Percentiles rank a stretch among this genome's conserved stretches.
Conservation (phyloP, 2,113 vertebrate species). For the Gavialis gangeticus region DNA sequence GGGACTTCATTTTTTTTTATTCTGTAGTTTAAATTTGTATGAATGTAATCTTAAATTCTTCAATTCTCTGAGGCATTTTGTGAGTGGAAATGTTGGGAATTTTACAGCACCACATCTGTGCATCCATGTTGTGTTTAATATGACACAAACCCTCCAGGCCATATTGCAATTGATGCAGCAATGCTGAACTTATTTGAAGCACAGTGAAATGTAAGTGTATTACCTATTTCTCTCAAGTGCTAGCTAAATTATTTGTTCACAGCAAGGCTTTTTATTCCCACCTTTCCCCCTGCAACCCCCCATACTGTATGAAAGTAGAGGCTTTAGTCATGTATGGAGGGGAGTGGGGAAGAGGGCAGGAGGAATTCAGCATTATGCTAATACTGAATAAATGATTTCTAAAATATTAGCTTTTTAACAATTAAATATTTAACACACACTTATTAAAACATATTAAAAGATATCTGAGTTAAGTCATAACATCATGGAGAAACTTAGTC, state of each 20-base stretch:
- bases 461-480: constrained; percentile 45
- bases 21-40: constrained; percentile 66
- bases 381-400: neutral
- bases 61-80: constrained; percentile 40
- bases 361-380: neutral
- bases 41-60: constrained; percentile 67
- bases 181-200: constrained; percentile 51
- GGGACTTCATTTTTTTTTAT: constrained; percentile 18
- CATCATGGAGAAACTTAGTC: constrained; percentile 34
- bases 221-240: neutral
- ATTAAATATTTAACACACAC: constrained; percentile 42
- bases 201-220: constrained; percentile 12
- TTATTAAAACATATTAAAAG: constrained; percentile 14
- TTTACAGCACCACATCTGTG: constrained; percentile 59
- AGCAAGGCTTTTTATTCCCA: constrained; percentile 1
- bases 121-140: constrained; percentile 56
- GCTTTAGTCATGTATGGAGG: neutral
- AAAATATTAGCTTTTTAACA: neutral
- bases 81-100: constrained; percentile 9
- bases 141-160: constrained; percentile 41
- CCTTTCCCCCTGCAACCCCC: neutral
- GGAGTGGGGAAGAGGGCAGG: neutral
- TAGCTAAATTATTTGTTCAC: constrained; percentile 46
- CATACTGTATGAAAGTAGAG: constrained; percentile 13
- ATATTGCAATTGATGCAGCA: constrained; percentile 49